phyloP scores from a whole-genome alignment of 1,140 invertebrate species.

The Maconellicoccus hirsutus region DNA sequence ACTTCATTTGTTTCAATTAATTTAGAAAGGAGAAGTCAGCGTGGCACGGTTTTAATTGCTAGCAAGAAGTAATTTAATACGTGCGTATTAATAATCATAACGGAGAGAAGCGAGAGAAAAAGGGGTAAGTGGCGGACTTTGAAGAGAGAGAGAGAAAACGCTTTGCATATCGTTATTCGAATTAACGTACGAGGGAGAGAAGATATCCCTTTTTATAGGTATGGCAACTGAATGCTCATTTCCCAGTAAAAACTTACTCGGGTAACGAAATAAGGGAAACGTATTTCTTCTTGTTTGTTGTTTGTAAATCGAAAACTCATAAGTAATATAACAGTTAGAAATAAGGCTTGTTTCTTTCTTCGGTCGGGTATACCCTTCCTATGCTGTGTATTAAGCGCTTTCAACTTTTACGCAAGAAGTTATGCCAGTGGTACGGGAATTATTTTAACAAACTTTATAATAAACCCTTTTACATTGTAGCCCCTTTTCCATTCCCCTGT shows the following conservation, averaged over 20 bases:
- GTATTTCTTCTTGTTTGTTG: constrained; percentile 16
- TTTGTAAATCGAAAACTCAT: constrained; percentile 20
- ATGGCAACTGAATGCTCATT: neutral
- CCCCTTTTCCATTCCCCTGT: constrained; percentile 12
- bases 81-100: constrained; percentile 30
- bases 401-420: constrained; percentile 12
- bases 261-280: neutral
- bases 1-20: constrained; percentile 28
- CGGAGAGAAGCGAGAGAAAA: neutral
- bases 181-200: neutral
- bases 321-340: constrained; percentile 20
- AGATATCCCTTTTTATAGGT: neutral
- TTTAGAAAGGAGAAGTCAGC: constrained; percentile 22
- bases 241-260: neutral
- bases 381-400: neutral
- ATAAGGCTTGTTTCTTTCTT: constrained; percentile 9
- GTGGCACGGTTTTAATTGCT: constrained; percentile 26
- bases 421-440: neutral
- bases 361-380: neutral
- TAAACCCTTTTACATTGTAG: constrained; percentile 14
- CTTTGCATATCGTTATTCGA: constrained; percentile 21
- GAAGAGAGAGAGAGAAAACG: constrained; percentile 7
- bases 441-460: constrained; percentile 23
- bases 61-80: constrained; percentile 27
- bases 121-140: neutral